A percentile compares a stretch with the other conserved stretches of the same genome.
Conservation (phyloP, 2,113 vertebrate genomes). For the Hemichromis elongatus region DNA sequence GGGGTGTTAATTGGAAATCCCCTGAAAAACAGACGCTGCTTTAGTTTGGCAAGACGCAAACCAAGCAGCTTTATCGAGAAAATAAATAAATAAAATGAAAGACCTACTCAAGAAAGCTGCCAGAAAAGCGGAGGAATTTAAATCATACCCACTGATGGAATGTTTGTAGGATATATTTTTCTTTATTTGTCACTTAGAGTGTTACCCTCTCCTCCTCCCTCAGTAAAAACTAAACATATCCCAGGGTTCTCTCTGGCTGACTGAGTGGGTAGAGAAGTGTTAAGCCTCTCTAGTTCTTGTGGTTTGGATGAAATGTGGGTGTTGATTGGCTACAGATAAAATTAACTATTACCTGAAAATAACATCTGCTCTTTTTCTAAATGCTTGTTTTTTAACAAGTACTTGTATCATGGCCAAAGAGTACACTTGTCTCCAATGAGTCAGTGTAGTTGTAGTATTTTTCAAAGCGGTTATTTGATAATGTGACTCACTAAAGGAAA, state of each 20-base stretch:
- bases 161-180: slow-evolving; percentile 57
- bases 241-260: slow-evolving; percentile 25
- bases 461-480: neutral
- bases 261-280: slow-evolving; percentile 31
- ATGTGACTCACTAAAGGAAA: neutral
- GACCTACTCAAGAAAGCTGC: slow-evolving; percentile 66
- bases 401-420: neutral
- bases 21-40: slow-evolving; percentile 69
- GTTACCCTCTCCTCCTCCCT: neutral
- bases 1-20: slow-evolving; percentile 64
- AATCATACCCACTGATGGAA: slow-evolving; percentile 71
- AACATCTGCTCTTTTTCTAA: neutral
- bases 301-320: slow-evolving; percentile 16
- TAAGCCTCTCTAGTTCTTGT: slow-evolving; percentile 18
- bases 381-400: neutral
- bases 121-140: slow-evolving; percentile 66
- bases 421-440: neutral
- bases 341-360: neutral
- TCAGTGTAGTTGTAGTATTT: neutral
- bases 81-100: slow-evolving; percentile 58
- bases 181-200: slow-evolving; percentile 51
- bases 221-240: slow-evolving; percentile 21
- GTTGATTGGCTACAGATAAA: neutral
- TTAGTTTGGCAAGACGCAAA: slow-evolving; percentile 67
- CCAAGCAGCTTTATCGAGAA: slow-evolving; percentile 57